A percentile compares a stretch with the other conserved stretches of the same genome.
Conservation (phyloP, 2,888 invertebrate species). For the Malachius bipustulatus region DNA sequence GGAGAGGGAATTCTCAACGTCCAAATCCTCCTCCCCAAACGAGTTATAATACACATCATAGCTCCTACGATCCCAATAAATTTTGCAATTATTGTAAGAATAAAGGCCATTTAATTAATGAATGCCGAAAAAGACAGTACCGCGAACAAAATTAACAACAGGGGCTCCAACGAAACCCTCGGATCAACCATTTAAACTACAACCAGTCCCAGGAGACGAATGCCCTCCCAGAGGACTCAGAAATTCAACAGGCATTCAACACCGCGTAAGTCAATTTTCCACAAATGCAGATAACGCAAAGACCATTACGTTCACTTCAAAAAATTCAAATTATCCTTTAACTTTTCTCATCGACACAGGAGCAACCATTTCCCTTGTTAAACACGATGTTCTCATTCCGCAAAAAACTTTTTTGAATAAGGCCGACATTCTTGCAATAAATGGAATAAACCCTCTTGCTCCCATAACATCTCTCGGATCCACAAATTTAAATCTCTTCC, state of each 20-base stretch:
- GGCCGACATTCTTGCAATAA: not conserved
- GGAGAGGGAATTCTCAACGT: conserved; percentile 1
- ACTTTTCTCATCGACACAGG: not conserved
- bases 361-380: not conserved
- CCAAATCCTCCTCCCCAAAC: not conserved
- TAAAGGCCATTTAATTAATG: conserved; percentile 9
- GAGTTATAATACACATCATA: conserved; percentile 3
- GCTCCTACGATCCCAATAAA: conserved; percentile 5
- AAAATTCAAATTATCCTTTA: not conserved
- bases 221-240: conserved; percentile 5
- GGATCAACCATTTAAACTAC: conserved; percentile 10
- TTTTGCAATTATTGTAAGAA: conserved; percentile 14
- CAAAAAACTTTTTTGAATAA: conserved; percentile 1
- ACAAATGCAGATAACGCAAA: not conserved
- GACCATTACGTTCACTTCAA: not conserved
- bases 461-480: not conserved
- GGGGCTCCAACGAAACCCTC: not conserved
- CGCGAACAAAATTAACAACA: not conserved
- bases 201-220: conserved; percentile 4
- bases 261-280: conserved; percentile 4
- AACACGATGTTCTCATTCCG: conserved; percentile 2
- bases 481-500: not conserved
- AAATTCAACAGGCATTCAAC: conserved; percentile 9
- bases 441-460: conserved; percentile 2
- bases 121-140: conserved; percentile 7